Evolutionary conservation across 2,888 invertebrate genomes (phyloP).

Genomic region (Harpalus rufipes): DNA sequence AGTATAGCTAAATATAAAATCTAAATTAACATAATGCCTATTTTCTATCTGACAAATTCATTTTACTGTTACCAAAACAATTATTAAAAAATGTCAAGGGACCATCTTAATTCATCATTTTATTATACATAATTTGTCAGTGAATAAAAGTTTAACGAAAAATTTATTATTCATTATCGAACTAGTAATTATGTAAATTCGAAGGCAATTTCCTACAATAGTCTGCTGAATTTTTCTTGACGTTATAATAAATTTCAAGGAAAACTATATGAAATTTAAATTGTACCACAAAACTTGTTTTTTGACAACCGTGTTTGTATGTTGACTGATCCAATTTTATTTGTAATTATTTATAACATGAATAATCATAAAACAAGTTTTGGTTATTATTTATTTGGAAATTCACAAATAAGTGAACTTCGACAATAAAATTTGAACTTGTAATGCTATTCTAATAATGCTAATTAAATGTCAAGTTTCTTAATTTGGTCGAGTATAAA

Average conservation of each 20-base stretch:
- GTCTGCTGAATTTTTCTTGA: neutral
- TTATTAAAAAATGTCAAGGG: constrained; percentile 3
- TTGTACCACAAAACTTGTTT: constrained; percentile 11
- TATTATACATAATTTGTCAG: constrained; percentile 37
- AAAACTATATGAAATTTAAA: constrained; percentile 23
- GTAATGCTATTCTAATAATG: constrained; percentile 8
- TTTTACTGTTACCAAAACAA: neutral
- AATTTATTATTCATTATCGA: constrained; percentile 15
- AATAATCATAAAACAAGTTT: constrained; percentile 18
- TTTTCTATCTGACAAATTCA: neutral
- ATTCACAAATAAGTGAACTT: neutral
- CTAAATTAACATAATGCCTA: too few relatives aligned
- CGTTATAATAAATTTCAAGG: constrained; percentile 21
- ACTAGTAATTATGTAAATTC: constrained; percentile 32
- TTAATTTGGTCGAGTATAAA: constrained; percentile 1
- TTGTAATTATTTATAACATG: constrained; percentile 13
- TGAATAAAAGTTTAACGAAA: neutral
- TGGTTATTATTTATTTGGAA: neutral
- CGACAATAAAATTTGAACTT: constrained; percentile 32
- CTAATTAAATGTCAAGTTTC: constrained; percentile 34
- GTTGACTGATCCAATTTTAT: constrained; percentile 13
- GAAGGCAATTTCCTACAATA: constrained; percentile 32
- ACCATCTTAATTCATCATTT: constrained; percentile 7
- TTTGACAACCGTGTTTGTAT: neutral
- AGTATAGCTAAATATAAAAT: too few relatives aligned